A percentile compares a stretch with the other conserved stretches of the same genome.
phyloP scores from a whole-genome alignment of 35 echinoderm and acorn worm species.

The Ptychodera flava region DNA sequence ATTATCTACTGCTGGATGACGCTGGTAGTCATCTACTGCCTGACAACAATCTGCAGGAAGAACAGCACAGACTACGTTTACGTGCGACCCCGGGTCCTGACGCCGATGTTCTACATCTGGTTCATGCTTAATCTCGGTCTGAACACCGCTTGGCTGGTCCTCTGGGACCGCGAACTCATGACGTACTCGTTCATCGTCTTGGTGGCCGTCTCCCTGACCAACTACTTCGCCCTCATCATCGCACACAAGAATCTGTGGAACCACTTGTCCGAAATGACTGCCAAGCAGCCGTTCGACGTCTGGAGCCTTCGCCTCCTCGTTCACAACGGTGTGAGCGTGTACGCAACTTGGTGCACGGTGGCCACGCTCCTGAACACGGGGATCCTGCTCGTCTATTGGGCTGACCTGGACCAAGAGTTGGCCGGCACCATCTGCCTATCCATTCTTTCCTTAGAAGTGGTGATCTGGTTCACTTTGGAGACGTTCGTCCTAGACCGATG shows the following conservation, averaged over 20 bases:
- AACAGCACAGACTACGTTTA: conserved; percentile 14
- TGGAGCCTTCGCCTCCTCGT: conserved; percentile 45
- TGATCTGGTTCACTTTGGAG: conserved; percentile 67
- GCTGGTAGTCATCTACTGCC: conserved; percentile 39
- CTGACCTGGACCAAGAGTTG: conserved; percentile 11
- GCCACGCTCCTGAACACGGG: conserved; percentile 71
- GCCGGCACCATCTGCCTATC: conserved; percentile 51
- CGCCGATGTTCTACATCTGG: conserved; percentile 27
- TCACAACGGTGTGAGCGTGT: conserved; percentile 72
- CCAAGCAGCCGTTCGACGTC: conserved; percentile 50
- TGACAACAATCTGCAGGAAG: conserved; percentile 40
- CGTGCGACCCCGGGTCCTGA: conserved; percentile 12
- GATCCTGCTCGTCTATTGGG: conserved; percentile 46
- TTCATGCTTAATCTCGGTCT: conserved; percentile 5
- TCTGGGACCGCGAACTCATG: neutral
- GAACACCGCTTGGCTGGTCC: neutral
- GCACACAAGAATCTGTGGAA: conserved; percentile 43
- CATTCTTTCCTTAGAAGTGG: conserved; percentile 37
- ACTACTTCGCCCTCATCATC: neutral
- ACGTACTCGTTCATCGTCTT: neutral
- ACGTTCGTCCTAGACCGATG: conserved; percentile 55
- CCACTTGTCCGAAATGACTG: conserved; percentile 24
- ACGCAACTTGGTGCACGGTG: conserved; percentile 72
- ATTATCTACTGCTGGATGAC: conserved; percentile 58
- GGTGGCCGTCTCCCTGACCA: neutral